phyloP scores from a whole-genome alignment of 1,140 invertebrate genomes.

The Thaumetopoea pityocampa region DNA sequence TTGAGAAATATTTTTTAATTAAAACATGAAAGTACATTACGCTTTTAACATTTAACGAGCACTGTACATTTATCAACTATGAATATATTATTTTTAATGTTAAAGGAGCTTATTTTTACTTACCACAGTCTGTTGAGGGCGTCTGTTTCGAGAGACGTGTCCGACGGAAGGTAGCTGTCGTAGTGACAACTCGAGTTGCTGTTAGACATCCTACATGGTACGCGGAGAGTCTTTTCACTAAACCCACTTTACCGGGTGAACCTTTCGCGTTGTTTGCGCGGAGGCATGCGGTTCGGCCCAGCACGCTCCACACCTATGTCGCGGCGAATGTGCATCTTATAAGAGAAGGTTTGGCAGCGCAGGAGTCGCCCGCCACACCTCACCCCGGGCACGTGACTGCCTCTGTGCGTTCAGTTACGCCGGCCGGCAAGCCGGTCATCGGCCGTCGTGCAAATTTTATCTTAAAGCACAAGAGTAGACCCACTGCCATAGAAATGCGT shows the following conservation, averaged over 20 bases:
- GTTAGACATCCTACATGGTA: constrained; percentile 74
- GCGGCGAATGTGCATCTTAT: constrained; percentile 69
- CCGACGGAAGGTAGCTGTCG: constrained; percentile 65
- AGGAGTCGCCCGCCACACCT: constrained; percentile 63
- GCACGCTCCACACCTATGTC: constrained; percentile 64
- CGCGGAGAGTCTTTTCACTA: constrained; percentile 47
- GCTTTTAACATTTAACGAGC: too few species aligned
- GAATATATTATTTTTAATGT: too few species aligned
- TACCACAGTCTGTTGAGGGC: constrained; percentile 67
- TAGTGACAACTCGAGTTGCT: constrained; percentile 70
- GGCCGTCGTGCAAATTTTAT: constrained; percentile 58
- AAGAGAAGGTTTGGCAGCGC: constrained; percentile 63
- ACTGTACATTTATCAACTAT: too few species aligned
- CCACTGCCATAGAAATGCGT: constrained; percentile 41
- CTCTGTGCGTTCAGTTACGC: constrained; percentile 48
- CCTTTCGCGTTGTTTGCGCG: constrained; percentile 34
- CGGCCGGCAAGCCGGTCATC: constrained; percentile 64
- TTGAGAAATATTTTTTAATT: background rate
- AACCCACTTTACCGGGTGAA: constrained; percentile 36
- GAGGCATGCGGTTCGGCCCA: constrained; percentile 56
- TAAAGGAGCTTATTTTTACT: constrained; percentile 29
- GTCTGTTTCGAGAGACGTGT: constrained; percentile 68
- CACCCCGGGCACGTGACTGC: constrained; percentile 73
- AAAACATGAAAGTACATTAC: background rate
- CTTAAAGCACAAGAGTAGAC: constrained; percentile 38